phyloP scores from a whole-genome alignment of 2,888 invertebrate species.

The Oxycera nigricornis region DNA sequence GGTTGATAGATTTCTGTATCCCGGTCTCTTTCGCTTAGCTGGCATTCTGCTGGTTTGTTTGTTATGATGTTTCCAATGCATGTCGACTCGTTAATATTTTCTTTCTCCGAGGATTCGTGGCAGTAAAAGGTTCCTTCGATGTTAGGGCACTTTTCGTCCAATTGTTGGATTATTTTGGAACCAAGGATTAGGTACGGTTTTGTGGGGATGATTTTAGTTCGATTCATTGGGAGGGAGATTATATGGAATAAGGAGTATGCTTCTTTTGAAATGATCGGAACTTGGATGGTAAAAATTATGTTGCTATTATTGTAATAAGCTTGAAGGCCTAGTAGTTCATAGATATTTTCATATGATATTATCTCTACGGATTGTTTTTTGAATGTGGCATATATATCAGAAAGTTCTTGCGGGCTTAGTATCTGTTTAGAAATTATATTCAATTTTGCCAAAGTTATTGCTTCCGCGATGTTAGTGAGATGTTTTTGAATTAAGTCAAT shows the following conservation, averaged over 20 bases:
- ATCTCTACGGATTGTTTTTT: conserved; percentile 23
- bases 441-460: conserved; percentile 32
- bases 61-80: background rate
- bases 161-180: no score
- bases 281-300: conserved; percentile 29
- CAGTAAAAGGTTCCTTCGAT: no score
- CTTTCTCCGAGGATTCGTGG: background rate
- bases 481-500: conserved; percentile 34
- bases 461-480: conserved; percentile 19
- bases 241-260: conserved; percentile 22
- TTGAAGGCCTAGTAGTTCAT: conserved; percentile 4
- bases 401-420: conserved; percentile 25
- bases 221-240: conserved; percentile 7
- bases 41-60: background rate
- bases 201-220: no score
- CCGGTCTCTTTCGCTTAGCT: background rate
- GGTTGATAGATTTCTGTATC: background rate
- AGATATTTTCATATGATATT: conserved; percentile 22
- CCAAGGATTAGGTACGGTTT: no score
- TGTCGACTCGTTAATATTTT: background rate
- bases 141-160: no score
- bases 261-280: background rate
- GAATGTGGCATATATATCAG: background rate
- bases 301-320: background rate
- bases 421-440: conserved; percentile 38